Evolutionary conservation across 2,797 vertebrate genomes (phyloP).

Genomic region (Tokudaia muenninki): DNA sequence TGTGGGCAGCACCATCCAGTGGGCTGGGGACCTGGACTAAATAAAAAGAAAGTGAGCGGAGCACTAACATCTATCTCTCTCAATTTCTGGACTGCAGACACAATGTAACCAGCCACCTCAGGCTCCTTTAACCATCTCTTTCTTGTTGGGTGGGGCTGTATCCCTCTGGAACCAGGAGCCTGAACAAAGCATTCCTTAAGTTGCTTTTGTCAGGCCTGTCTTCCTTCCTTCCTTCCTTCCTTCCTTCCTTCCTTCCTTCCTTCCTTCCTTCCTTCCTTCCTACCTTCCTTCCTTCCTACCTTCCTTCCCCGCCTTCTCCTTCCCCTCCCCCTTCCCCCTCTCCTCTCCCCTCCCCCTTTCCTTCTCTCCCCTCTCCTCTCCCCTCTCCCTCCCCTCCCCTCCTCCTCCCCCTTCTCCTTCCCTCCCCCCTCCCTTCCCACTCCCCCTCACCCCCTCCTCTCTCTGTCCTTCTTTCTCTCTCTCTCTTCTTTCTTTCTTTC

Average conservation of each 20-base stretch:
- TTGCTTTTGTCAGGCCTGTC: no score
- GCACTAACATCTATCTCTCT: neutral
- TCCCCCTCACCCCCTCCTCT: fast-evolving
- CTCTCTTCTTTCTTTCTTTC: no score
- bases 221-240: neutral
- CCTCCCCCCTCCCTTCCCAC: fast-evolving
- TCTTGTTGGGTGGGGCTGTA: neutral
- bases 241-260: no score
- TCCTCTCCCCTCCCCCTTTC: no score
- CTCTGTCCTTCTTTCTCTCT: no score
- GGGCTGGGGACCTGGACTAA: neutral
- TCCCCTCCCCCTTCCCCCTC: fast-evolving
- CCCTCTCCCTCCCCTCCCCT: fast-evolving
- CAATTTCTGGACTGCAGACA: neutral
- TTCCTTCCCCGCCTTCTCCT: fast-evolving
- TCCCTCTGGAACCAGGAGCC: neutral
- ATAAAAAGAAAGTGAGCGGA: neutral
- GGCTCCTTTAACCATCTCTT: neutral
- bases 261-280: fast-evolving
- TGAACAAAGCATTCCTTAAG: neutral
- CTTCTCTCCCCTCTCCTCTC: fast-evolving
- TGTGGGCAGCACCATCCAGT: no score
- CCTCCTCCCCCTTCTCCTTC: fast-evolving
- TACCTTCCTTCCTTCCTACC: fast-evolving
- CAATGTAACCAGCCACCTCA: neutral